Percentiles rank a stretch among this genome's conserved stretches.
Evolutionary conservation across 2,113 vertebrate genomes (phyloP).

Genomic region (Scartelaos histophorus): DNA sequence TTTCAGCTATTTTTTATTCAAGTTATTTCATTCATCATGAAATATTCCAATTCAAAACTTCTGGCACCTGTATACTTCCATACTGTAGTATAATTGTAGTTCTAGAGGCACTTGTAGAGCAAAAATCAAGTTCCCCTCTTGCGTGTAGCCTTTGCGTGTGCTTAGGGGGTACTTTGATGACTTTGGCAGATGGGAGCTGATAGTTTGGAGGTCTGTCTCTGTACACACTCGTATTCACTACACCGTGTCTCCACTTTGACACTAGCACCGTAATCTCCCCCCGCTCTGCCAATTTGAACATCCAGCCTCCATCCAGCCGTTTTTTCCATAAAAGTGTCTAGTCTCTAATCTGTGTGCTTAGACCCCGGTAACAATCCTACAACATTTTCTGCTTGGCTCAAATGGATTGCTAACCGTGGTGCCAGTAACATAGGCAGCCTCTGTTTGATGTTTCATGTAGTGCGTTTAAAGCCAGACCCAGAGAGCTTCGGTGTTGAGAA

Average conservation of each 20-base stretch:
- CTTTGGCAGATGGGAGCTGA: conserved; percentile 72
- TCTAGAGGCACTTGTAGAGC: not conserved
- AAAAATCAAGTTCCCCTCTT: not conserved
- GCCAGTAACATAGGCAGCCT: not conserved
- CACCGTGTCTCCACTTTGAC: conserved; percentile 51
- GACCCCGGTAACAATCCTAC: conserved; percentile 10
- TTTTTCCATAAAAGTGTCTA: conserved; percentile 27
- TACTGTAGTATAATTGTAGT: too few species aligned
- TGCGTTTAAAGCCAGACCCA: not conserved
- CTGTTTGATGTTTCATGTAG: not conserved
- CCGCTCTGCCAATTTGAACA: conserved; percentile 40
- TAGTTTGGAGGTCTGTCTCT: conserved; percentile 71
- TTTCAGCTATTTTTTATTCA: too few species aligned
- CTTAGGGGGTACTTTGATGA: conserved; percentile 57
- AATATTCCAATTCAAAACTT: too few species aligned
- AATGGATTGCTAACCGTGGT: conserved; percentile 8
- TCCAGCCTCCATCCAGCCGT: conserved; percentile 6
- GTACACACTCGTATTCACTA: conserved; percentile 49
- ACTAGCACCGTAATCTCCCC: conserved; percentile 38
- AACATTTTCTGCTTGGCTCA: conserved; percentile 10
- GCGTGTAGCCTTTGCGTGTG: conserved; percentile 18
- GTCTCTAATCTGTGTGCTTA: conserved; percentile 14
- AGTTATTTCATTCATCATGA: too few species aligned
- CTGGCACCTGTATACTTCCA: too few species aligned
- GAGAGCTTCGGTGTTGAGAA: not conserved